Percentiles rank a stretch among this genome's conserved stretches.
These are phyloP conservation scores for Platycheirus albimanus DNA, from an alignment of 2,888 invertebrate species.

Conservation along the genomic window DNA sequence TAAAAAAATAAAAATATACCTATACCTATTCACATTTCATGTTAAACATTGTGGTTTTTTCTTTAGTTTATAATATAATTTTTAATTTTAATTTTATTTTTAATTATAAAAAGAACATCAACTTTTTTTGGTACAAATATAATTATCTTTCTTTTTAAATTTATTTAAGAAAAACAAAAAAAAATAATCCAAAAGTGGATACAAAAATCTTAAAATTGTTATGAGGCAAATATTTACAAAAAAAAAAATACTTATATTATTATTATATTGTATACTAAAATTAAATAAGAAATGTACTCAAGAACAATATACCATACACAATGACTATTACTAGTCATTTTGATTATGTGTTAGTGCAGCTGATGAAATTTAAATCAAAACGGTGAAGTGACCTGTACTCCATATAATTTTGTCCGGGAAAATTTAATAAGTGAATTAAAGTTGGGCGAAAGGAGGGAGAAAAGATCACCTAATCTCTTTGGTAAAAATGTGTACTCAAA, in stretches of 20 bases:
- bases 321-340: background rate
- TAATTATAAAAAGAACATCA: background rate
- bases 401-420: background rate
- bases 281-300: conserved; percentile 4
- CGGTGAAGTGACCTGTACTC: background rate
- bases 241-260: conserved; percentile 8
- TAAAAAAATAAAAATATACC: background rate
- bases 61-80: background rate
- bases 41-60: background rate
- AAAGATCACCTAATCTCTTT: conserved; percentile 27
- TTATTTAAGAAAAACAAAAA: conserved; percentile 44
- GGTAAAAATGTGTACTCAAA: conserved; percentile 65
- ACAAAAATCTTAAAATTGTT: conserved; percentile 18
- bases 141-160: conserved; percentile 16
- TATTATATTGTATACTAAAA: conserved; percentile 10
- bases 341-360: background rate
- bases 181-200: conserved; percentile 27
- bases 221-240: conserved; percentile 36
- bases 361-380: background rate
- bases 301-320: background rate
- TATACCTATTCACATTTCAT: background rate
- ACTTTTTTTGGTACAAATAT: conserved; percentile 53
- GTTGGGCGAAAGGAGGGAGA: background rate
- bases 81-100: background rate
- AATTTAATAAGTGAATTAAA: background rate